Percentiles rank a stretch among this genome's conserved stretches.
These are phyloP conservation scores for Psylliodes chrysocephalus DNA, from an alignment of 2,888 invertebrate species.

Conservation along the genomic window DNA sequence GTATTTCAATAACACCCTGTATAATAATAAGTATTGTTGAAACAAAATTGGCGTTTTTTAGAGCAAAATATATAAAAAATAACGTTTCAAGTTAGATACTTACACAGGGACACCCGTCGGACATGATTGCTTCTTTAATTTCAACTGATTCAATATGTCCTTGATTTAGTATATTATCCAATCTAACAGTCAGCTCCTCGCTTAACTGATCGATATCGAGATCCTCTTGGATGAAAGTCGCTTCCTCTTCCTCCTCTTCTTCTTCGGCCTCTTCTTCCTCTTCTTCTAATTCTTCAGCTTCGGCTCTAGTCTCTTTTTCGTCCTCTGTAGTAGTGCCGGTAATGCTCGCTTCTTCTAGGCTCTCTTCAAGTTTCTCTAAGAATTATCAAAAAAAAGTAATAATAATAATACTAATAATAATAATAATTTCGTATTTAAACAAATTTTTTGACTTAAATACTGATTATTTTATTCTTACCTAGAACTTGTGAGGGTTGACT, in stretches of 20 bases:
- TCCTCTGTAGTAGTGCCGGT: constrained; percentile 29
- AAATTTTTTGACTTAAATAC: too few relatives aligned
- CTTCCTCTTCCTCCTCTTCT: constrained; percentile 36
- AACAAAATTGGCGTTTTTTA: too few relatives aligned
- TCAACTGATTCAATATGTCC: not conserved
- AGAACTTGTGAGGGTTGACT: constrained; percentile 11
- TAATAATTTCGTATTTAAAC: too few relatives aligned
- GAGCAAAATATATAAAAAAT: too few relatives aligned
- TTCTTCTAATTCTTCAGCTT: too few relatives aligned
- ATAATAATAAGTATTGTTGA: too few relatives aligned
- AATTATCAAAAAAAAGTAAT: too few relatives aligned
- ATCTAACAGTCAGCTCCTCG: constrained; percentile 18
- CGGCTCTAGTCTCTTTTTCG: constrained; percentile 40
- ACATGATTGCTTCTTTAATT: too few relatives aligned
- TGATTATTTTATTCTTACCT: constrained; percentile 34
- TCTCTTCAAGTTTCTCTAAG: not conserved
- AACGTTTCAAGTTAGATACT: too few relatives aligned
- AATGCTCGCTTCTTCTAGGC: constrained; percentile 14
- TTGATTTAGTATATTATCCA: constrained; percentile 21
- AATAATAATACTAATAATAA: too few relatives aligned
- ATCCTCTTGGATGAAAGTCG: not conserved
- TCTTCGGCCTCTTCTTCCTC: constrained; percentile 30
- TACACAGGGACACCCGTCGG: not conserved
- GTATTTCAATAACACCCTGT: too few relatives aligned
- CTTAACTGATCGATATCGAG: constrained; percentile 12